Evolutionary conservation across 2,113 vertebrate species (phyloP).

Genomic region (Arizona elegans): DNA sequence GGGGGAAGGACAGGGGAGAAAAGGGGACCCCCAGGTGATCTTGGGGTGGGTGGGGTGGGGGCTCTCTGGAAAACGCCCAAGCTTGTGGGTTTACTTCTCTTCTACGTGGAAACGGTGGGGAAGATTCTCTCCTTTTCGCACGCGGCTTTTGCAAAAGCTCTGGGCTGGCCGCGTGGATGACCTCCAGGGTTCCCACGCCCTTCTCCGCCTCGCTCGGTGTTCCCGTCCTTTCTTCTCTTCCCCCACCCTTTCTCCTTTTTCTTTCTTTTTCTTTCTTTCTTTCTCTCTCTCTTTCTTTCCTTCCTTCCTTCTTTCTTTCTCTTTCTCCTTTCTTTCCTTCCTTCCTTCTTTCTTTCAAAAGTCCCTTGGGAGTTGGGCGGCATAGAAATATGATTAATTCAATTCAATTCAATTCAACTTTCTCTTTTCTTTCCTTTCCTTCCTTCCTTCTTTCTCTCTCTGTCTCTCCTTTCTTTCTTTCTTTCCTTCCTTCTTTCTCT

Average conservation of each 20-base stretch:
- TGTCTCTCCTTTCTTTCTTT: not conserved
- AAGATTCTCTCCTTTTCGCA: not conserved
- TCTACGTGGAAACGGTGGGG: not conserved
- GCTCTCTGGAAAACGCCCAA: not conserved
- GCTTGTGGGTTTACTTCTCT: not conserved
- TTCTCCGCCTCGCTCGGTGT: not conserved
- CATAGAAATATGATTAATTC: too few species aligned
- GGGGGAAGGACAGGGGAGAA: not conserved
- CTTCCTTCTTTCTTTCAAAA: too few species aligned
- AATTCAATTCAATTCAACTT: too few species aligned
- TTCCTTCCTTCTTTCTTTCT: too few species aligned
- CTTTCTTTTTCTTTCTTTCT: accelerated
- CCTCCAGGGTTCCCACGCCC: not conserved
- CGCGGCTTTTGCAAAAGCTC: not conserved
- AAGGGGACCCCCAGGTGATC: not conserved
- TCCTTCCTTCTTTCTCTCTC: too few species aligned
- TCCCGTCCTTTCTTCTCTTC: not conserved
- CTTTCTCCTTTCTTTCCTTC: too few species aligned
- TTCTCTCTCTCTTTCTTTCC: too few species aligned
- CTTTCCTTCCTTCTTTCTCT: not conserved
- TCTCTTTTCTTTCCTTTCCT: too few species aligned
- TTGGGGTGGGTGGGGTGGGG: not conserved
- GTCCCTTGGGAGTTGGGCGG: too few species aligned
- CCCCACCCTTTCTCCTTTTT: not conserved
- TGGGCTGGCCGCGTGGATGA: not conserved